Evolutionary conservation across 2,113 vertebrate genomes (phyloP), one percentile per base, ranked within the genome.

Genomic region (Donacobius atricapilla): DNA sequence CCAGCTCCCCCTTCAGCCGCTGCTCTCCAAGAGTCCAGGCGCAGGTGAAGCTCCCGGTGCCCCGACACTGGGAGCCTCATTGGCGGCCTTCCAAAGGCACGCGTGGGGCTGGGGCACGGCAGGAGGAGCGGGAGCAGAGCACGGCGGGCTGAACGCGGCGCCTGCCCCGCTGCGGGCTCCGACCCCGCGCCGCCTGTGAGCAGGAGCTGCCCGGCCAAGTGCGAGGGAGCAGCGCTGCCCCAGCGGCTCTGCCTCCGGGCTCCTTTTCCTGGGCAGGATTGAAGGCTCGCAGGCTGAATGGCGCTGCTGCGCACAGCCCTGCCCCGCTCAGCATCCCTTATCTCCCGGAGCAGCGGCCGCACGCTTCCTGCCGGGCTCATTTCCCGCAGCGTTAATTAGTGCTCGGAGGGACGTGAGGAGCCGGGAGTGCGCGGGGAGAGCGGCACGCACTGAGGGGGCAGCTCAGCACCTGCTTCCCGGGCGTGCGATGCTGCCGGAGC

Each of bases 371-470:
- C 24, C 72, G 5, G 51, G 13, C 15, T 39, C 77, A 87, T 40
- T 91, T 91, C 92, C 92, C 53, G 24, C 35, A 54, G 56, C 14
- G 35, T 63, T 37, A 30, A 86, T 76, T 14, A 12, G 48, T 1
- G 28, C 39, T 47, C 83, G 57, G 35, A 71, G 37, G n/a, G 65
- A 83, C 87, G 79, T 14, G 71, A 71, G 39, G 54, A 60, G 79
- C 65, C 35, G 61, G 37, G 80, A 76, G 71, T 15, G 18, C 53
- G 30, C 3, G 1, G 79, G 30, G 35, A 47, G 30, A 61, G 48
- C 3, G 0, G 48, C 64, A 33, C 1, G 1, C 60, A 56, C 39
- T 0, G 15, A 48, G 69, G 39, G 28, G n/a, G 6, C 23, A 47
- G 56, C 47, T 13, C 87, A 16, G 61, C 30, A 8, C 42, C 53